Conservation (phyloP, 2,888 invertebrate species). For the Stratiomys singularior region DNA sequence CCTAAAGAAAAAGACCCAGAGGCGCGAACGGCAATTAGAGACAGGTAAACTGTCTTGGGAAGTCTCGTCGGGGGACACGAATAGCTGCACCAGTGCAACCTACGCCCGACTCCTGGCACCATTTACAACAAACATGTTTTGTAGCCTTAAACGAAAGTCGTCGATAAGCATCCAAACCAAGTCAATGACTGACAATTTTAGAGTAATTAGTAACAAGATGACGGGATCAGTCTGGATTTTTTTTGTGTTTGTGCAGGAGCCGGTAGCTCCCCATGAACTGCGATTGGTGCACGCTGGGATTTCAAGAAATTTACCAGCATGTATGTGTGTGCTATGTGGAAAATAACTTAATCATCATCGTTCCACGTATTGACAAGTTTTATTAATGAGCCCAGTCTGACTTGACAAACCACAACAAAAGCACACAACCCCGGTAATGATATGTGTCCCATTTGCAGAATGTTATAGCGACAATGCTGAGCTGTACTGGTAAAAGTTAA, state of each 20-base stretch:
- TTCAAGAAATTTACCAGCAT: neutral
- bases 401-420: neutral
- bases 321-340: neutral
- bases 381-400: conserved; percentile 8
- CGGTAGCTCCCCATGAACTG: neutral
- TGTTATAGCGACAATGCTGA: neutral
- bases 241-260: too few relatives aligned
- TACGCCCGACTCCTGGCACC: too few relatives aligned
- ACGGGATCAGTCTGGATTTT: conserved; percentile 20
- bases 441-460: neutral
- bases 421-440: neutral
- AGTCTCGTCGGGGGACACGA: too few relatives aligned
- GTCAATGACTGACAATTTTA: conserved; percentile 31
- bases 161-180: neutral
- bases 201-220: conserved; percentile 15
- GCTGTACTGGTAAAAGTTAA: neutral
- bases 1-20: too few relatives aligned
- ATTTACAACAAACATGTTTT: too few relatives aligned
- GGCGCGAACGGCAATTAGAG: too few relatives aligned
- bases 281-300: neutral
- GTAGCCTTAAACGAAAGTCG: too few relatives aligned
- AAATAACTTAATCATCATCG: conserved; percentile 24
- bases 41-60: too few relatives aligned
- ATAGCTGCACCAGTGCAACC: too few relatives aligned
- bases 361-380: conserved; percentile 12